Base-by-base conservation (phyloP, 2,888 invertebrate genomes). In the Agrilus cyanescens region DNA sequence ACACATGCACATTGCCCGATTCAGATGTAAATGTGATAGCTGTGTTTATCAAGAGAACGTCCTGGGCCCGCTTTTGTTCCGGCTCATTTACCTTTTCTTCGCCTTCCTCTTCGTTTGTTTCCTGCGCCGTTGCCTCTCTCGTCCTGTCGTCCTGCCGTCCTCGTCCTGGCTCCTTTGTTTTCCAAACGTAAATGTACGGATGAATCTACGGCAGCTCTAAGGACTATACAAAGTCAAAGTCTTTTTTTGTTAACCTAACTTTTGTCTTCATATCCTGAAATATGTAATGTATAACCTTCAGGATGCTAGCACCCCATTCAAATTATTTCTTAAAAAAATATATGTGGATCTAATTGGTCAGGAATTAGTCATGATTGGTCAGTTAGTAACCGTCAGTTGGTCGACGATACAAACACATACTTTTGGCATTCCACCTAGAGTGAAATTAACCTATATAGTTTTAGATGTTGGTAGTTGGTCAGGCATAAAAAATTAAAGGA, bases 21-120 rank as follows among this genome's bases (percentile, higher is more conserved):
- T 65, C 61, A 61, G 54, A 65, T 65, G 65, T 62, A 65, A 65
- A 65, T 65, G 60, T 55, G 58, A 62, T 60, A 61, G 56, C 55
- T 56, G 59, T 61, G 63, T 63, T 63, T 63, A 63, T 64, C 64
- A 63, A 61, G 61, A 53, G 60, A 46, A 54, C 56, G 53, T 48
- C 50, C 57, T 54, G 57, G 53, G 51, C 55, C 55, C 51, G 57
- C 63, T 63, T 64, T 64, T 65, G 65, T 65, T 62, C 58, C 60
- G 53, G 60, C 62, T 63, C 65, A 63, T 65, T 65, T 65, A 63
- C 60, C 61, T 59, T 59, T 62, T 62, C 62, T 62, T 59, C 60
- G 56, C 58, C 61, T 63, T 63, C 63, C 62, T 62, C 62, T 61
- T 62, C 62, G 61, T 62, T 62, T 63, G 60, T 63, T 61, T 49